phyloP scores from a whole-genome alignment of 2,113 vertebrate genomes.

The Psophia crepitans region DNA sequence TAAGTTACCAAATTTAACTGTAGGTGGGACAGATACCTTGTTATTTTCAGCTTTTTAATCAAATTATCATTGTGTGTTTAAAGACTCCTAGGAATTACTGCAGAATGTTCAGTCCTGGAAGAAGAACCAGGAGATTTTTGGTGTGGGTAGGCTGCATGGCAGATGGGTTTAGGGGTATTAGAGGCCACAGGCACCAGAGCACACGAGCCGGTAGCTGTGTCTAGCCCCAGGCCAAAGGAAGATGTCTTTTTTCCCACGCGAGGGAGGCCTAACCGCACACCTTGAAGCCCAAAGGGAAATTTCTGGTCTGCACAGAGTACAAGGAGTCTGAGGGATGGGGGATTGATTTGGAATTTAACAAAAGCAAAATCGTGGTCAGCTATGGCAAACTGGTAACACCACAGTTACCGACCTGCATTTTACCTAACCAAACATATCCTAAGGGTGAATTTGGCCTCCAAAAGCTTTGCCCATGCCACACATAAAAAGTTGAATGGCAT shows the following conservation, averaged over 20 bases:
- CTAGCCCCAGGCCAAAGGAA: neutral
- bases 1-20: neutral
- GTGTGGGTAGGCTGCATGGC: neutral
- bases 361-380: neutral
- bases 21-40: neutral
- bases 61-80: neutral
- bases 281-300: neutral
- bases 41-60: neutral
- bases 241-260: neutral
- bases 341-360: neutral
- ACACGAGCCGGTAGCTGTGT: accelerated
- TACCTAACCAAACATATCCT: neutral
- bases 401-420: neutral
- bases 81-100: neutral
- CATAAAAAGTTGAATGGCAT: neutral
- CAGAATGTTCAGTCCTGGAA: neutral
- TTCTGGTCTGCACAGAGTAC: neutral
- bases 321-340: neutral
- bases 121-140: neutral
- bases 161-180: neutral
- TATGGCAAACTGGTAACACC: neutral
- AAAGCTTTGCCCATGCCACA: neutral
- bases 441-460: neutral
- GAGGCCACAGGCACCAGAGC: neutral
- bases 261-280: neutral